A percentile compares a stretch with the other conserved stretches of the same genome.
Conservation (phyloP, 2,113 vertebrate species). For the Tringa solitaria region DNA sequence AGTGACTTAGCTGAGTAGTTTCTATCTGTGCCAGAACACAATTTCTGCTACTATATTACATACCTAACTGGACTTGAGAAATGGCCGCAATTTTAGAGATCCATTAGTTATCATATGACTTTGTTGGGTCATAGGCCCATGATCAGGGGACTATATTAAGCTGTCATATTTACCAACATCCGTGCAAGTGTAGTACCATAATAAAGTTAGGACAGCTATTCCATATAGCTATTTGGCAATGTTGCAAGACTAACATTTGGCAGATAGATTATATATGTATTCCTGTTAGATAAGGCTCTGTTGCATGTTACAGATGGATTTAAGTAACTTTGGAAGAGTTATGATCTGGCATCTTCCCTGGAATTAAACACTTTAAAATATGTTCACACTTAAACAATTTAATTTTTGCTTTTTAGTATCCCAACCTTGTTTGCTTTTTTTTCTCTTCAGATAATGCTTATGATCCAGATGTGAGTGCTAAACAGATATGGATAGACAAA, state of each 20-base stretch:
- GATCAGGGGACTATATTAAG: background rate
- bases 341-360: background rate
- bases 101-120: background rate
- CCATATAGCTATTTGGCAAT: background rate
- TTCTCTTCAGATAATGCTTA: slow-evolving; percentile 89
- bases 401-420: background rate
- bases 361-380: background rate
- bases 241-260: background rate
- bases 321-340: background rate
- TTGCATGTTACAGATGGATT: background rate
- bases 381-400: background rate
- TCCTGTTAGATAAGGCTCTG: background rate
- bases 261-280: background rate
- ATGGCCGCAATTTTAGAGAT: background rate
- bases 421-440: background rate
- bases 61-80: background rate
- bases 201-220: background rate
- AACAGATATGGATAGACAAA: slow-evolving; percentile 95
- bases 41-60: background rate
- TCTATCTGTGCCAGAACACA: background rate
- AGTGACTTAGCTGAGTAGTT: background rate
- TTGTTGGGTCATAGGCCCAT: background rate
- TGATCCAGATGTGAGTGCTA: slow-evolving; percentile 93
- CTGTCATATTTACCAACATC: background rate
- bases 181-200: background rate